Base-by-base conservation (phyloP, 2,888 invertebrate species). In the Myathropa florea region DNA sequence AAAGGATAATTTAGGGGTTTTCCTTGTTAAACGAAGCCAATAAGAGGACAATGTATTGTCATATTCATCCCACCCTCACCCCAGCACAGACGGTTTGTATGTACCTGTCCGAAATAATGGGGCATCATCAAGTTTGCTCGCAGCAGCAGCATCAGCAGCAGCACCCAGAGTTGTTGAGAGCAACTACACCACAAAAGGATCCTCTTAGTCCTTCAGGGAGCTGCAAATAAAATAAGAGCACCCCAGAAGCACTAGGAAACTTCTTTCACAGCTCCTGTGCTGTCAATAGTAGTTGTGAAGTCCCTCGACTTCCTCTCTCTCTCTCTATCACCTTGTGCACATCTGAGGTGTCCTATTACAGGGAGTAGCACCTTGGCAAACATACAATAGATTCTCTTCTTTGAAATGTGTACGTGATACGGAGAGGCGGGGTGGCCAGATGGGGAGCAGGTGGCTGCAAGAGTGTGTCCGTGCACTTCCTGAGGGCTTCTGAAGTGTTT, bases 1-100 rank as follows among this genome's bases (percentile, higher is more conserved):
- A 75, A 86, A 86, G 86, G 83, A 86, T 86, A 86, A 86, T 83
- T 86, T 83, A 83, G 83, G 83, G 78, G 83, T 79, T 83, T 82
- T 71, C 78, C 86, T 83, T 86, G 86, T 86, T 86, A 86, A 86
- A 86, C 68, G 78, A 78, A 82, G 64, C 78, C 70, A 73, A 57
- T 70, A 75, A 57, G 79, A 86, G 78, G 82, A 83, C 86, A 86
- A 83, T 82, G 86, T 86, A 83, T 86, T 86, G 83, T 86, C 83
- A 82, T 86, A 86, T 82, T 82, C 86, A 75, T 70, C 82, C 78
- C 72, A 55, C 39, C 61, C 24, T 14, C n/a, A 4, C 12, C 9
- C n/a, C n/a, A n/a, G n/a, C 36, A 28, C n/a, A n/a, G 24, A 18
- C 28, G 61, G 80, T 57, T 64, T 21, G 33, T 30, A 61, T 64